Percentiles rank a stretch among this genome's conserved stretches.
Conservation (phyloP, 2,888 invertebrate genomes). For the Lycophotia porphyrea region DNA sequence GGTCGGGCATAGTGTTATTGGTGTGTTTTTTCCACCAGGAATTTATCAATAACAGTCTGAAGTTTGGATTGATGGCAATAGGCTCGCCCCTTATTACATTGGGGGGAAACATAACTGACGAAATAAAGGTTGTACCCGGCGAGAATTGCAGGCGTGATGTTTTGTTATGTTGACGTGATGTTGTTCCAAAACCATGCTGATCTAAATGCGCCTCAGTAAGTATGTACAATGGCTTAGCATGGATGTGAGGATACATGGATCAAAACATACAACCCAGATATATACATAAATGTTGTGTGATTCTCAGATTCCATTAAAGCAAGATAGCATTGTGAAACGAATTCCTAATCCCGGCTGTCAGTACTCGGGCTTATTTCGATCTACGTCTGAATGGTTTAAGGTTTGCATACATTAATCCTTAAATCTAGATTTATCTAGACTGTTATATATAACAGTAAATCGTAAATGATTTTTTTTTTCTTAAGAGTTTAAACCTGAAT, state of each 20-base stretch:
- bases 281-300: slow-evolving; percentile 29
- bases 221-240: background rate
- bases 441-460: slow-evolving; percentile 1
- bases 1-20: background rate
- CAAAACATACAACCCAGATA: slow-evolving; percentile 10
- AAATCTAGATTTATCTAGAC: slow-evolving; percentile 30
- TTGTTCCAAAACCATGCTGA: background rate
- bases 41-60: background rate
- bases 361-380: slow-evolving; percentile 31
- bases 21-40: background rate
- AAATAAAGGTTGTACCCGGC: no score
- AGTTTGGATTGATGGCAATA: no score
- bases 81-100: no score
- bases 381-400: slow-evolving; percentile 26
- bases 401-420: slow-evolving; percentile 29
- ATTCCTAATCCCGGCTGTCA: slow-evolving; percentile 42
- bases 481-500: background rate
- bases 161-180: no score
- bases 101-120: no score
- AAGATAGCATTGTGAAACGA: slow-evolving; percentile 47
- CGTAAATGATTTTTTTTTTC: background rate
- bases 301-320: slow-evolving; percentile 48
- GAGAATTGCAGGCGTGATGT: no score
- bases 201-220: background rate
- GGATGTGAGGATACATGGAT: slow-evolving; percentile 13